These are phyloP conservation scores for Plagodis pulveraria DNA, from an alignment of 2,888 invertebrate species.

Conservation along the genomic window DNA sequence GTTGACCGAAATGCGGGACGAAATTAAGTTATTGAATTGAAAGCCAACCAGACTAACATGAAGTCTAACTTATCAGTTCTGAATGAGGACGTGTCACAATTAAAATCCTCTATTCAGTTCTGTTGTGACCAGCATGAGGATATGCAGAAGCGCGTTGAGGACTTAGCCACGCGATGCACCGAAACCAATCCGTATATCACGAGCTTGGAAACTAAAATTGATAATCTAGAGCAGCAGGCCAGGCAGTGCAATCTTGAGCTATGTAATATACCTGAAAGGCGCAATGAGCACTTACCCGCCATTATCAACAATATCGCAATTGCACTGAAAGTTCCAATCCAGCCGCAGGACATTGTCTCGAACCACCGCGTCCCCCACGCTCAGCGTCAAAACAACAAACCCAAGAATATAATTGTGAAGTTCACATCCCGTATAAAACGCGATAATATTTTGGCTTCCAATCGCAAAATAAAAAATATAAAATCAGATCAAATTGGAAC, in stretches of 20 bases:
- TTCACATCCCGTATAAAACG: neutral
- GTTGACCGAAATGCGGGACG: too few species aligned
- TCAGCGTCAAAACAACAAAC: slow-evolving; percentile 6
- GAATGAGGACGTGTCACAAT: too few species aligned
- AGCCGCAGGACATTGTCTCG: neutral
- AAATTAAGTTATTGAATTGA: too few species aligned
- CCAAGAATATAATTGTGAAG: slow-evolving; percentile 4
- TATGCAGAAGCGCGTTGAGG: too few species aligned
- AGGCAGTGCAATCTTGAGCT: neutral
- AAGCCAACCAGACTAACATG: too few species aligned
- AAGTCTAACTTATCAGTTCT: too few species aligned
- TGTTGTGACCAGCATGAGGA: too few species aligned
- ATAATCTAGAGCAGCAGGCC: neutral
- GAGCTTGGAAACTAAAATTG: neutral
- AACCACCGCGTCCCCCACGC: slow-evolving; percentile 12
- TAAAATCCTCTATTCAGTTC: neutral
- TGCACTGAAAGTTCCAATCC: neutral
- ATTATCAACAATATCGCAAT: neutral
- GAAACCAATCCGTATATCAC: neutral
- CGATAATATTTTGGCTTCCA: neutral
- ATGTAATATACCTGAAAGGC: slow-evolving; percentile 3
- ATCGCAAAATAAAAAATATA: neutral
- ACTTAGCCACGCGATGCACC: too few species aligned
- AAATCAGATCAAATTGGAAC: neutral
- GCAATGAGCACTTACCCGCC: slow-evolving; percentile 1